Evolutionary conservation across 2,797 vertebrate genomes (phyloP), one percentile per base, ranked within the genome.

Genomic region (Alauda arvensis): DNA sequence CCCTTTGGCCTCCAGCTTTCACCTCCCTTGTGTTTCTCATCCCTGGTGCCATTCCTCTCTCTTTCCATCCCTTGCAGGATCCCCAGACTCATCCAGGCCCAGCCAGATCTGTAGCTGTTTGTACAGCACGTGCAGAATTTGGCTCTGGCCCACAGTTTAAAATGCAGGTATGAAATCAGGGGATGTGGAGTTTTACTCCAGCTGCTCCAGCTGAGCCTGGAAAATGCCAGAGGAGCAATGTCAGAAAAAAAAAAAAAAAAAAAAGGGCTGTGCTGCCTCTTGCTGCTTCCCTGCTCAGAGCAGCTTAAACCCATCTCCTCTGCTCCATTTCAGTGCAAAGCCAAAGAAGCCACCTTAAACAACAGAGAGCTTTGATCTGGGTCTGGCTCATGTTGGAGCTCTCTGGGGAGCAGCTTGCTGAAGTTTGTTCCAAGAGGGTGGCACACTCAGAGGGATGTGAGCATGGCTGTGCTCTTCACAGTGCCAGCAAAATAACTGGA

Each of bases 101-200:
- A 14, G 23, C 20, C 78, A 28, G 23, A 2, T 49, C 8, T 39
- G 13, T 4, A 19, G 1, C 11, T 52, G 15, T 53, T 56, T 31
- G 52, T 19, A 14, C 37, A 79, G 55, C 40, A 4, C 0, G 4
- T 0, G 2, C 8, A 60, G 33, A 59, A n/a, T 17, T 56, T 9
- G 45, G n/a, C 23, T 26, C 55, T 55, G 62, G 34, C 33, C 23
- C 56, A 6, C 13, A 25, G 6, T 21, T 42, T 48, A 17, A 17
- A 43, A 18, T 3, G 6, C 18, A 56, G 31, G n/a, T 43, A 17
- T 26, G 31, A 45, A 72, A 63, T 7, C 67, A 39, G 18, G 39
- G n/a, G 5, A 59, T 67, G 34, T n/a, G n/a, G 15, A 34, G 31
- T 12, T 70, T 77, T 37, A 18, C 24, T 67, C 37, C 31, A 49